Evolutionary conservation across 2,888 invertebrate genomes (phyloP), one percentile per base, ranked within the genome.

Genomic region (Eilema caniola): DNA sequence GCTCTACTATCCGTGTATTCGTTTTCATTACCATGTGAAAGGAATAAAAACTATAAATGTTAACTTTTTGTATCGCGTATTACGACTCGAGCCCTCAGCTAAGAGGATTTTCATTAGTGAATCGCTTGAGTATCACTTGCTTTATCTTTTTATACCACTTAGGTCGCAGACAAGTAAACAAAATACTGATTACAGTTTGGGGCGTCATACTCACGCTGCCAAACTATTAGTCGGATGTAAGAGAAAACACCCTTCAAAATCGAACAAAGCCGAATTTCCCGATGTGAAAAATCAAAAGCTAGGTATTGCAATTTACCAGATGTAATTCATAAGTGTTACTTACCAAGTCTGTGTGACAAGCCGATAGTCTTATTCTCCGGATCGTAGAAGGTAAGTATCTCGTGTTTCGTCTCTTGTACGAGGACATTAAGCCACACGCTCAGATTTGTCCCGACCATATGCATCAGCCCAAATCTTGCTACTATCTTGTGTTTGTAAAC

Each of bases 401-500:
- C 99, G 90, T 99, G 99, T 89, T 99, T 98, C 0, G 99, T 99
- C 93, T 99, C 99, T 92, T 98, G 98, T 4, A 99, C 98, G 33
- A 99, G 96, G 0, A 99, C 99, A 88, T 98, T 98, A 59, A 99
- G 95, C 99, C 99, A 99, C 24, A 99, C 99, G 80, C 99, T 99
- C 66, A 99, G 94, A 93, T 99, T 99, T 16, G 99, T 99, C 31
- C 99, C 99, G 71, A 99, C 98, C 98, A 99, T 98, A 91, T 99
- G 99, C 99, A 99, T 99, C 72, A 99, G 96, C 2, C 99, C 99
- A 86, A 99, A 99, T 76, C 99, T 96, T 0, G 99, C 99, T 72
- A 99, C 96, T 76, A 98, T 96, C 91, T 98, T 98, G 90, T 98
- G 98, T 82, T 97, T 97, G 92, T 98, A 98, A 24, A 98, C 98